These are phyloP conservation scores for Thysanoteuthis rhombus DNA, from an alignment of 2,888 invertebrate genomes.

Conservation along the genomic window DNA sequence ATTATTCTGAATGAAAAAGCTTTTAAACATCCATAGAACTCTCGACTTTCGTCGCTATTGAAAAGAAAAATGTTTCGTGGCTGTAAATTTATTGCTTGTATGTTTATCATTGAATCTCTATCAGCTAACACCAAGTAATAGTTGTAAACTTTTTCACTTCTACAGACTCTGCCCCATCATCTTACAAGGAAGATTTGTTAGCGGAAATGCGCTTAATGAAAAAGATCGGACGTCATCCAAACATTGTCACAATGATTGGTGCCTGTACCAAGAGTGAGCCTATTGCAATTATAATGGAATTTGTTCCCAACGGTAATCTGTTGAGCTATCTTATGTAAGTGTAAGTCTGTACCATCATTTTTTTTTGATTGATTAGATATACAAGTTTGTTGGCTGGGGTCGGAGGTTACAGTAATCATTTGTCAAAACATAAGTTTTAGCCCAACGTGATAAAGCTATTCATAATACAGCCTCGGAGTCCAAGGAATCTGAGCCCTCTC, in stretches of 20 bases:
- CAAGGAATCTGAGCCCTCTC: no score
- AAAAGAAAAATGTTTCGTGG: no score
- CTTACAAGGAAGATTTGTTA: constrained; percentile 76
- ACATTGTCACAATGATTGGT: constrained; percentile 81
- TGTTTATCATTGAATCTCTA: not conserved
- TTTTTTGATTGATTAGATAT: no score
- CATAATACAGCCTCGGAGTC: no score
- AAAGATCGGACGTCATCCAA: constrained; percentile 79
- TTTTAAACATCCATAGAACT: no score
- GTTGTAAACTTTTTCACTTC: not conserved
- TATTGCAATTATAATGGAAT: constrained; percentile 81
- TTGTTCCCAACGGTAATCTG: constrained; percentile 81
- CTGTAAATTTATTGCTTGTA: no score
- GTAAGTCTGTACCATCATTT: not conserved
- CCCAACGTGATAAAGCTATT: no score
- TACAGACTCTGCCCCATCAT: constrained; percentile 64
- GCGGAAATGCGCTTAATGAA: constrained; percentile 83
- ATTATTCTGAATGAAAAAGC: no score
- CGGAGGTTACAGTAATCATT: no score
- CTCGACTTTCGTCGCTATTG: no score
- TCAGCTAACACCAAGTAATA: not conserved
- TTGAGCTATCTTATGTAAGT: constrained; percentile 66
- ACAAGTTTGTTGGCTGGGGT: no score
- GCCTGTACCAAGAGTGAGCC: constrained; percentile 80
- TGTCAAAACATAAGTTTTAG: no score